Conservation (phyloP, 2,113 vertebrate genomes). For the Podarcis raffonei region DNA sequence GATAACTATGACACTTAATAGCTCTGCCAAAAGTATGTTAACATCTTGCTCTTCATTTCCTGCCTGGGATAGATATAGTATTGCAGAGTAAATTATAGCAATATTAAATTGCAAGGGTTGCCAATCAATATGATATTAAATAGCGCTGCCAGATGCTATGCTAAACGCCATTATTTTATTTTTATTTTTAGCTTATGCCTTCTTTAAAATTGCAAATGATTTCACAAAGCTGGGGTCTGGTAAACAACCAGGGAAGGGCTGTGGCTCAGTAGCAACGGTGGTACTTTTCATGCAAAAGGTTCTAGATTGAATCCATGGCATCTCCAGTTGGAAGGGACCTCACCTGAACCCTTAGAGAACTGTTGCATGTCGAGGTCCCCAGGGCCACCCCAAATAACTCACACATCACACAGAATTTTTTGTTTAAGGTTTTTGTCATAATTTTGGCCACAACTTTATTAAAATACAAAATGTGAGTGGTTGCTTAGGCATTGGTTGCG, state of each 20-base stretch:
- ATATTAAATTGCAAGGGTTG: not conserved
- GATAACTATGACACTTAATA: not conserved
- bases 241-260: not conserved
- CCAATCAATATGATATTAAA: not conserved
- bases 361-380: too few species aligned
- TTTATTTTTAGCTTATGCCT: not conserved
- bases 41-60: not conserved
- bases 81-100: not conserved
- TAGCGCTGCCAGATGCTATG: not conserved
- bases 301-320: too few species aligned
- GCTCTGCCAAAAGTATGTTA: not conserved
- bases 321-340: too few species aligned
- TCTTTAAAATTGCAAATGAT: not conserved
- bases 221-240: not conserved
- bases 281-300: too few species aligned
- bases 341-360: too few species aligned
- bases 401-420: too few species aligned
- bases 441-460: too few species aligned
- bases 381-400: too few species aligned
- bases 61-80: not conserved
- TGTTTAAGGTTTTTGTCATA: too few species aligned
- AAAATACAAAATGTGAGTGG: too few species aligned
- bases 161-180: conserved; percentile 9
- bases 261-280: too few species aligned
- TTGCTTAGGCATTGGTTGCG: too few species aligned